Evolutionary conservation across 2,888 invertebrate genomes (phyloP).

Genomic region (Parasteatoda lunata): DNA sequence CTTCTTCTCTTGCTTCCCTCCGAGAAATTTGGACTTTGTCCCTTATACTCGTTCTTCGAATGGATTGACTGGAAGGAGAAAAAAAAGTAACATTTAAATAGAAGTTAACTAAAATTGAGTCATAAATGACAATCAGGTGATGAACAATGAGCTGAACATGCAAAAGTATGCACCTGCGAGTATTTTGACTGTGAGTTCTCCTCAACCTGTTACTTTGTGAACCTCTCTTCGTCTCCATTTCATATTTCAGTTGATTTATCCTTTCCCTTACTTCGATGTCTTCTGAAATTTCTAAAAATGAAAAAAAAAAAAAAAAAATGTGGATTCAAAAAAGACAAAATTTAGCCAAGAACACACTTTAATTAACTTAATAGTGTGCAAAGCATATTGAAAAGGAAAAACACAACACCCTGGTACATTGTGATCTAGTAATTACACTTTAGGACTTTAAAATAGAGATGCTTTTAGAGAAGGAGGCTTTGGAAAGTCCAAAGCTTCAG

Average conservation of each 20-base stretch:
- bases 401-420: no score
- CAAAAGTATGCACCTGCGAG: conserved; percentile 73
- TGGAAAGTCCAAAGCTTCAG: no score
- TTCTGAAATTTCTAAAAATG: conserved; percentile 89
- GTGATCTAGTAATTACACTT: no score
- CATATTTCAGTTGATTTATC: conserved; percentile 89
- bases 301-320: conserved; percentile 6
- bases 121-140: not conserved
- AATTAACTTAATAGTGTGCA: no score
- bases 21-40: conserved; percentile 95
- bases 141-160: not conserved
- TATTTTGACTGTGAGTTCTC: conserved; percentile 79
- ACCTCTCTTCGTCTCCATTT: conserved; percentile 87
- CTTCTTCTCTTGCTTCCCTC: conserved; percentile 95
- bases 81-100: conserved; percentile 25
- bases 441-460: no score
- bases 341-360: not conserved
- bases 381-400: no score
- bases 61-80: conserved; percentile 84
- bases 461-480: no score
- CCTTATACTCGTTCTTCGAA: conserved; percentile 91
- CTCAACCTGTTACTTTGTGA: conserved; percentile 79
- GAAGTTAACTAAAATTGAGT: not conserved
- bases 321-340: not conserved
- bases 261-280: conserved; percentile 94